These are phyloP conservation scores for Eubucco bourcierii DNA, from an alignment of 2,113 vertebrate species.

Conservation along the genomic window DNA sequence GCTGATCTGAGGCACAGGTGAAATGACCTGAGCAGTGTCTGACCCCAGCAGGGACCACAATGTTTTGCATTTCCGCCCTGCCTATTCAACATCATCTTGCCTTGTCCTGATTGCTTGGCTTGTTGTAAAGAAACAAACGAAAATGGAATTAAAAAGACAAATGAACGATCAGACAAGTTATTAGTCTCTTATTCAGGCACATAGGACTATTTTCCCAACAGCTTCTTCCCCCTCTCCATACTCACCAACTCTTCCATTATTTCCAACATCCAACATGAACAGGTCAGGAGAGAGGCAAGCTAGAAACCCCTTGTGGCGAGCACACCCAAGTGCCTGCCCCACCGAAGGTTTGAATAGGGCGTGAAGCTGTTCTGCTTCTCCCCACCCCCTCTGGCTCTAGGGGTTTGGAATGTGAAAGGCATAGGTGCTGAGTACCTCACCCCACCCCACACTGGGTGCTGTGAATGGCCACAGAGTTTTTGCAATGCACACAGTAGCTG, in stretches of 20 bases:
- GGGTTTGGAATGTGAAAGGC: too few species aligned
- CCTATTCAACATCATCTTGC: not conserved
- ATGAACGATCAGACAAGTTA: not conserved
- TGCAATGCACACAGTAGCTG: not conserved
- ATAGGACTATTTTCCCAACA: not conserved
- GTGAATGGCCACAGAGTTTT: accelerated
- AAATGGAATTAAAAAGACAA: not conserved
- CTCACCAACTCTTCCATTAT: not conserved
- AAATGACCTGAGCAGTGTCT: accelerated
- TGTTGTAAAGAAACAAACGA: not conserved
- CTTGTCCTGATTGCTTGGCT: not conserved
- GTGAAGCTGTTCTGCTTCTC: too few species aligned
- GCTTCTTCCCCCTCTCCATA: not conserved
- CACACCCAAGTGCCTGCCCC: too few species aligned
- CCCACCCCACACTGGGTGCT: not conserved
- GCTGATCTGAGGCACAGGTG: not conserved
- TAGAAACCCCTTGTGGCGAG: not conserved
- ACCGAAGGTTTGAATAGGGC: too few species aligned
- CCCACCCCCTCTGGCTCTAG: too few species aligned
- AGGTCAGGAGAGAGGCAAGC: not conserved
- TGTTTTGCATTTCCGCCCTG: not conserved
- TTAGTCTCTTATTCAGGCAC: not conserved
- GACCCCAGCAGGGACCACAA: not conserved
- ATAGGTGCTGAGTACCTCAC: too few species aligned
- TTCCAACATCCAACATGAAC: not conserved